Evolutionary conservation across 1,140 invertebrate genomes (phyloP).

Genomic region (Eurosta solidaginis): DNA sequence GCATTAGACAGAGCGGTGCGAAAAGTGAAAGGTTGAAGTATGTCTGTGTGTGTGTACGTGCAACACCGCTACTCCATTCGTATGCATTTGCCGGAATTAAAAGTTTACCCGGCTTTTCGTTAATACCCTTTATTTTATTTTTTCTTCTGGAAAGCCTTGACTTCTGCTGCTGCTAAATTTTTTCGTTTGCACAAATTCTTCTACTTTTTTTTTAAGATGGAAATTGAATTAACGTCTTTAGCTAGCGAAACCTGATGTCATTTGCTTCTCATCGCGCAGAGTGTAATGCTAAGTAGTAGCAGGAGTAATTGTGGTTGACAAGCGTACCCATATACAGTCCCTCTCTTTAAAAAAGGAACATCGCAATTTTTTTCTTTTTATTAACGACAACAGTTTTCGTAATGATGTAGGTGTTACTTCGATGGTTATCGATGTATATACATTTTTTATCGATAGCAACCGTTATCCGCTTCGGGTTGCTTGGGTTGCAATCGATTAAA

Average conservation of each 20-base stretch:
- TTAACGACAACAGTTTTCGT: too few relatives aligned
- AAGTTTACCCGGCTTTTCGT: constrained; percentile 16
- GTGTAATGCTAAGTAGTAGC: not conserved
- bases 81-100: not conserved
- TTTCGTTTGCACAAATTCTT: not conserved
- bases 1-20: not conserved
- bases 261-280: not conserved
- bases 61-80: not conserved
- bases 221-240: constrained; percentile 3
- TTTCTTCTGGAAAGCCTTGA: too few relatives aligned
- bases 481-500: too few relatives aligned
- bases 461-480: too few relatives aligned
- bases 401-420: too few relatives aligned
- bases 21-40: not conserved
- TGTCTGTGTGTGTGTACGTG: too few relatives aligned
- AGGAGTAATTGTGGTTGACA: not conserved
- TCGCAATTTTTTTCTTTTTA: too few relatives aligned
- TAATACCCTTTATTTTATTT: not conserved
- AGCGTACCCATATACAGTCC: not conserved
- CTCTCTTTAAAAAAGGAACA: too few relatives aligned
- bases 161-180: not conserved
- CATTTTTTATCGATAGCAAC: too few relatives aligned
- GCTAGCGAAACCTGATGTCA: not conserved
- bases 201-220: not conserved
- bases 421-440: too few relatives aligned